Evolutionary conservation across 2,113 vertebrate genomes (phyloP).

Genomic region (Mesocricetus auratus): DNA sequence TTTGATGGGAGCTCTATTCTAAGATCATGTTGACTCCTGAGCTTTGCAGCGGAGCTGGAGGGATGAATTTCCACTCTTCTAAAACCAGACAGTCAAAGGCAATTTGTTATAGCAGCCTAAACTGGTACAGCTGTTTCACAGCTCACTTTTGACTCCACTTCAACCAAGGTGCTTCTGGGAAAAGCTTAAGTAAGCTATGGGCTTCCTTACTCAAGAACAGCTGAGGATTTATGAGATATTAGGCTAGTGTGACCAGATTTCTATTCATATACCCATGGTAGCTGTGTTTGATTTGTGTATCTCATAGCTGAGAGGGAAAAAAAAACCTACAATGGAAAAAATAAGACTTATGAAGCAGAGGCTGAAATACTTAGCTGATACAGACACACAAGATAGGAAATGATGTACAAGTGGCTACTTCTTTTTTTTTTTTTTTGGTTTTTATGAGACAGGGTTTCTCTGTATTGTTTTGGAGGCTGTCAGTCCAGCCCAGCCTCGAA

Average conservation of each 20-base stretch:
- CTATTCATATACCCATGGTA: not conserved
- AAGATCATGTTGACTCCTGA: not conserved
- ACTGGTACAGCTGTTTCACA: not conserved
- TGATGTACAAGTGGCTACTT: not conserved
- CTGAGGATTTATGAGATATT: not conserved
- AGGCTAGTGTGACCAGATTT: not conserved
- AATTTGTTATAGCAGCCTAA: not conserved
- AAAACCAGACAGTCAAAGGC: not conserved
- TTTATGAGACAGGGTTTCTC: too few relatives aligned
- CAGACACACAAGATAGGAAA: not conserved
- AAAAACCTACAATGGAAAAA: not conserved
- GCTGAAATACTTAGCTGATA: not conserved
- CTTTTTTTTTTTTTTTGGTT: too few relatives aligned
- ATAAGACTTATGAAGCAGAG: not conserved
- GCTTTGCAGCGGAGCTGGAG: not conserved
- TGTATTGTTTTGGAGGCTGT: too few relatives aligned
- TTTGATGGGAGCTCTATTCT: not conserved
- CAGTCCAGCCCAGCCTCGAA: too few relatives aligned
- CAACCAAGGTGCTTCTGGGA: accelerated
- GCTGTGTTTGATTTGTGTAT: not conserved
- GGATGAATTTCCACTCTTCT: not conserved
- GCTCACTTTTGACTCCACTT: not conserved
- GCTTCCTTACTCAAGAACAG: not conserved
- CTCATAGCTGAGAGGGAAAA: not conserved
- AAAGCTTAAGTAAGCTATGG: not conserved